Percentiles rank a stretch among this genome's conserved stretches.
phyloP scores from a whole-genome alignment of 2,113 vertebrate genomes.

The Thermophis baileyi region DNA sequence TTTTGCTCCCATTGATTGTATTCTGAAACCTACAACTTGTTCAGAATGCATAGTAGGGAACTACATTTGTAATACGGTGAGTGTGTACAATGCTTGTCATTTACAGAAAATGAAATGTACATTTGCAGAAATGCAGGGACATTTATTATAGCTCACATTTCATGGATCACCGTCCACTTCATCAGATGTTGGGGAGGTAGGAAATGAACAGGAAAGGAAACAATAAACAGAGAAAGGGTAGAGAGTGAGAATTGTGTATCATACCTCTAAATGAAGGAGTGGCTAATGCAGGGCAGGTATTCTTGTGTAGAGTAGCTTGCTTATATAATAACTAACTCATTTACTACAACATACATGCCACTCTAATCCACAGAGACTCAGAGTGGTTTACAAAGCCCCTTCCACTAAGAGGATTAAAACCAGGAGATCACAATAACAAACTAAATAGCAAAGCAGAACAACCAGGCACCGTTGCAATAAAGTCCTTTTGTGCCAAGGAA shows the following conservation, averaged over 20 bases:
- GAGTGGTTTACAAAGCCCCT: neutral
- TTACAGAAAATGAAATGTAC: neutral
- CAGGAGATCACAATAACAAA: neutral
- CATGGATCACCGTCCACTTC: neutral
- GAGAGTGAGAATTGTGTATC: neutral
- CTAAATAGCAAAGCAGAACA: neutral
- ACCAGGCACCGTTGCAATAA: neutral
- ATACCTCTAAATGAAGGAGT: neutral
- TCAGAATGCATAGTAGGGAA: neutral
- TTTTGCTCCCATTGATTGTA: no score
- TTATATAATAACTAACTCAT: neutral
- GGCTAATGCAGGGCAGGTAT: neutral
- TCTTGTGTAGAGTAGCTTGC: neutral
- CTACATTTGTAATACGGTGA: fast-evolving
- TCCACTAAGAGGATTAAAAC: neutral
- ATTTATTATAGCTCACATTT: neutral
- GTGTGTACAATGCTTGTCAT: neutral
- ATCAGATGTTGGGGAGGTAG: neutral
- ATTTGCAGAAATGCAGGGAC: neutral
- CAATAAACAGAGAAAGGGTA: neutral
- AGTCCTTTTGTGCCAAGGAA: neutral
- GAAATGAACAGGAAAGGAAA: neutral
- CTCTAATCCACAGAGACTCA: neutral
- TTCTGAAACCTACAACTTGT: neutral
- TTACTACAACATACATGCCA: neutral